These are phyloP conservation scores for Pachyuromys duprasi DNA, from an alignment of 2,797 vertebrate genomes.

Conservation along the genomic window DNA sequence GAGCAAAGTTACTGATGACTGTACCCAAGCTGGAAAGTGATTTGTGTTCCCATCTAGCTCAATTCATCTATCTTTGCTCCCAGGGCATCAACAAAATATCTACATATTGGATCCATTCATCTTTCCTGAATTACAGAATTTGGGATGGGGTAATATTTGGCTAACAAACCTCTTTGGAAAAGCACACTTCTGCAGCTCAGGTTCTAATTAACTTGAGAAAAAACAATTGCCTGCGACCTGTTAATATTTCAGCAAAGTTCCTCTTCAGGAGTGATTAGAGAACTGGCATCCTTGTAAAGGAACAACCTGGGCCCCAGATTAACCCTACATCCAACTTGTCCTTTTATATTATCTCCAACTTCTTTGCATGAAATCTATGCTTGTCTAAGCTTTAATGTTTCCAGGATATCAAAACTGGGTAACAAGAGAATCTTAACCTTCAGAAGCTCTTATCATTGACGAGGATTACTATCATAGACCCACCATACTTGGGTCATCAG, in stretches of 20 bases:
- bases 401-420: not conserved
- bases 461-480: not conserved
- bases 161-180: conserved; percentile 78
- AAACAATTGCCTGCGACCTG: conserved; percentile 60
- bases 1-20: not conserved
- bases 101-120: conserved; percentile 72
- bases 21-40: not conserved
- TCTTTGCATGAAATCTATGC: not conserved
- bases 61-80: conserved; percentile 67
- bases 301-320: not conserved
- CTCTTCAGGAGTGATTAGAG: conserved; percentile 60
- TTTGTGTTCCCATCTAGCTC: conserved; percentile 61
- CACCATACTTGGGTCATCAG: not conserved
- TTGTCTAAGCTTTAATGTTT: not conserved
- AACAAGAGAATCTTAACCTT: not conserved
- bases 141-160: conserved; percentile 62
- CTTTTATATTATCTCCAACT: not conserved
- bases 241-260: conserved; percentile 73
- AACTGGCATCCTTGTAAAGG: not conserved
- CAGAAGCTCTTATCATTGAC: not conserved
- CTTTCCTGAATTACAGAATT: conserved; percentile 74
- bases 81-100: conserved; percentile 66
- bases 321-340: not conserved
- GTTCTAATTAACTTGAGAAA: conserved; percentile 68
- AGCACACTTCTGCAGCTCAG: conserved; percentile 30